Percentiles rank a stretch among this genome's conserved stretches.
Conservation (phyloP, 2,888 invertebrate species). For the Amiota minor region DNA sequence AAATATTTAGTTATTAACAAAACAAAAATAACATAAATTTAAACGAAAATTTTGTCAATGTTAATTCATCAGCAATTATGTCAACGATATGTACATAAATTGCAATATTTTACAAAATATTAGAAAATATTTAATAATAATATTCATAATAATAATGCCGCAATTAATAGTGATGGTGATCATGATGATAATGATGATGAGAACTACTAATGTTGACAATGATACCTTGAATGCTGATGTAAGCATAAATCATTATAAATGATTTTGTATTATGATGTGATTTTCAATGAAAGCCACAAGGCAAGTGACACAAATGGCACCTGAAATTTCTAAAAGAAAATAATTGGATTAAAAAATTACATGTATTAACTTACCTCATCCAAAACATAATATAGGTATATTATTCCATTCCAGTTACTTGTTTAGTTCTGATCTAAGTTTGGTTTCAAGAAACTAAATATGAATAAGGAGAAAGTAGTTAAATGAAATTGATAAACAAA, state of each 20-base stretch:
- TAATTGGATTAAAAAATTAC: no score
- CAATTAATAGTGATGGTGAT: background rate
- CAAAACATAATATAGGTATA: no score
- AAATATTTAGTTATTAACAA: background rate
- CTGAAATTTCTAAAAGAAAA: no score
- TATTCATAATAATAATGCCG: background rate
- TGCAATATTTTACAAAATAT: background rate
- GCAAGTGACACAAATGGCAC: no score
- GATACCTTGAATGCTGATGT: background rate
- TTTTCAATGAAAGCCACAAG: no score
- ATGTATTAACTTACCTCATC: no score
- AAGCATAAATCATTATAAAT: background rate
- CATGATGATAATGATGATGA: background rate
- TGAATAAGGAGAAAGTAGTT: no score
- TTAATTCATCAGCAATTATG: no score
- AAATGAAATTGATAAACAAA: no score
- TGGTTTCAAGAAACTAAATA: no score
- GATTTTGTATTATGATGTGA: background rate
- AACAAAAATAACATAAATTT: background rate
- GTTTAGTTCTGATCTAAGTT: no score
- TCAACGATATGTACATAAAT: background rate
- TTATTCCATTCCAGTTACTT: no score
- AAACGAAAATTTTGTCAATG: background rate
- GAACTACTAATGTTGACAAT: constrained; percentile 4
- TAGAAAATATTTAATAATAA: background rate